Evolutionary conservation across 2,113 vertebrate genomes (phyloP), one percentile per base, ranked within the genome.

Genomic region (Daboia siamensis): DNA sequence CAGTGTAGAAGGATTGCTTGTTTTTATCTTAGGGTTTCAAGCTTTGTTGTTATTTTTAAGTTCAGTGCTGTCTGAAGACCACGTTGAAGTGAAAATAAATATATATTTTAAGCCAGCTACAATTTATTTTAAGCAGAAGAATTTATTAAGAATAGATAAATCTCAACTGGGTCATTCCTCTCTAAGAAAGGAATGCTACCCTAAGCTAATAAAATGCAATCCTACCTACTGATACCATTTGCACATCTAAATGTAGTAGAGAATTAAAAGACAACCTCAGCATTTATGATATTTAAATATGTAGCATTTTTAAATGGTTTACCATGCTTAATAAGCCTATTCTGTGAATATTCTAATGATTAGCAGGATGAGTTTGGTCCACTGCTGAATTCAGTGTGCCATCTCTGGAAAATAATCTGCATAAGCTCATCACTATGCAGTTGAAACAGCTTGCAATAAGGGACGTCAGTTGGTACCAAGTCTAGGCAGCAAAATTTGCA

Each of bases 371-470:
- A 48, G 54, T 84, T 89, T 92, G 64, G 29, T 92, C 52, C 87
- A 92, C 57, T 89, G 54, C 69, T 92, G 87, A 89, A 85, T 91
- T 56, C 64, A 91, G 13, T 88, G 44, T n/a, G 59, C 11, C 51
- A 89, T 89, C 61, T 33, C 91, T 86, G 10, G 46, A 39, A 39
- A 93, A 26, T 15, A 80, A 87, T 64, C 74, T 90, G 87, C 10
- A 48, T 20, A 23, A 92, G 59, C n/a, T 94, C 23, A 61, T 92
- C 87, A 94, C 39, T 89, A 61, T 90, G 89, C 59, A 54, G 61
- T 89, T 94, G 51, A 93, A 94, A 96, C 91, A 93, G 44, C 93
- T 84, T 0, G 0, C 86, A 93, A 93, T 90, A 94, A 93, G 94
- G 96, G 86, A 0, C 54, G 48, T 20, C 9, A 88, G 54, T 85